Conservation (phyloP, 1,140 invertebrate species). For the Aricia agestis region DNA sequence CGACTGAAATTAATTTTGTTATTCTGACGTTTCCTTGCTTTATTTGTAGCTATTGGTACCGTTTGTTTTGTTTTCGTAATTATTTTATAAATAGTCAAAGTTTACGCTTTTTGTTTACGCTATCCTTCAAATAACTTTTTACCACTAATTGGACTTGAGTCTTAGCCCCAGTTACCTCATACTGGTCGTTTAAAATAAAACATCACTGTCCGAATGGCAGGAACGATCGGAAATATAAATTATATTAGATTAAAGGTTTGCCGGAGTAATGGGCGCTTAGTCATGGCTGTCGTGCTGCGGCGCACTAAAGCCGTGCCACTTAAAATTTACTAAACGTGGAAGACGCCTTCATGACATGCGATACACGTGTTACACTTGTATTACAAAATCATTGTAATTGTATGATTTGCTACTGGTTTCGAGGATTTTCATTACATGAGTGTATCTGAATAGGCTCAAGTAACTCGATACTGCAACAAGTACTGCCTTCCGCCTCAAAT, state of each 20-base stretch:
- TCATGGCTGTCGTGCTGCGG: constrained; percentile 48
- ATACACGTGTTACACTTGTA: constrained; percentile 19
- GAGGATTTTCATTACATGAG: too few species aligned
- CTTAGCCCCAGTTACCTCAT: too few species aligned
- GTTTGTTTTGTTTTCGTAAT: too few species aligned
- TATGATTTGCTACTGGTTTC: not conserved
- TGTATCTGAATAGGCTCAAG: too few species aligned
- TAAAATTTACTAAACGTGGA: constrained; percentile 49
- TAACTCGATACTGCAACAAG: not conserved
- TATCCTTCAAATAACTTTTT: too few species aligned
- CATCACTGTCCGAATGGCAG: not conserved
- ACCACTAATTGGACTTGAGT: too few species aligned
- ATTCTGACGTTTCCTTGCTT: not conserved
- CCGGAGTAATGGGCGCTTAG: constrained; percentile 40
- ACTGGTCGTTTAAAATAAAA: not conserved
- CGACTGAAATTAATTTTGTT: not conserved
- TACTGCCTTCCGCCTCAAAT: not conserved
- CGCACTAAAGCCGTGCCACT: constrained; percentile 58
- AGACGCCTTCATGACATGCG: constrained; percentile 40
- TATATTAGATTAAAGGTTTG: constrained; percentile 57
- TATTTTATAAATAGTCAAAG: too few species aligned
- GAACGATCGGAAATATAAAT: constrained; percentile 53
- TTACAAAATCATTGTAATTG: constrained; percentile 1
- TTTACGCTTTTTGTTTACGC: too few species aligned
- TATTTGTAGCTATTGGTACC: not conserved